A percentile compares a stretch with the other conserved stretches of the same genome.
phyloP scores from a whole-genome alignment of 2,113 vertebrate species.

The human region DNA sequence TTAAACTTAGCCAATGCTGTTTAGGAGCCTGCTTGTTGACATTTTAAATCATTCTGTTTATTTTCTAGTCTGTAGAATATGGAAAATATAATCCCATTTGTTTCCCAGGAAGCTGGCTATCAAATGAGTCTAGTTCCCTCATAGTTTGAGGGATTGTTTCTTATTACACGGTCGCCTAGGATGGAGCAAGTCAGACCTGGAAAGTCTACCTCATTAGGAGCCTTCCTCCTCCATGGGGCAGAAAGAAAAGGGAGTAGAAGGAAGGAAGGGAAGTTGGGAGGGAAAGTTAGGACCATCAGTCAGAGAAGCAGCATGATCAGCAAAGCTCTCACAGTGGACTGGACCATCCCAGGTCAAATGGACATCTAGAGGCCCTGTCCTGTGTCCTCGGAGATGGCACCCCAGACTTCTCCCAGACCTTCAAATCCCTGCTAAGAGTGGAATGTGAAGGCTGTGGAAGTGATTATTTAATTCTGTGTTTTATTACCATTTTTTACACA shows the following conservation, averaged over 20 bases:
- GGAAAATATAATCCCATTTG: background rate
- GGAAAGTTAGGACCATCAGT: background rate
- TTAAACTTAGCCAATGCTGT: background rate
- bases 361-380: background rate
- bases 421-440: background rate
- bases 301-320: background rate
- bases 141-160: background rate
- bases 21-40: background rate
- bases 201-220: background rate
- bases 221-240: background rate
- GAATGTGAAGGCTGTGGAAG: background rate
- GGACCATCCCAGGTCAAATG: background rate
- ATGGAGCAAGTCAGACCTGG: background rate
- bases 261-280: background rate
- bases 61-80: background rate
- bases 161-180: background rate
- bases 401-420: background rate
- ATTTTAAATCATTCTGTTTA: background rate
- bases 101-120: background rate
- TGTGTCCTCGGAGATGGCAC: background rate
- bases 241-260: background rate
- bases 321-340: no score
- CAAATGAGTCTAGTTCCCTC: background rate
- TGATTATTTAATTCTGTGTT: background rate
- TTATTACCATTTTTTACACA: background rate